phyloP scores from a whole-genome alignment of 2,113 vertebrate species.

The Megaceryle maxima region DNA sequence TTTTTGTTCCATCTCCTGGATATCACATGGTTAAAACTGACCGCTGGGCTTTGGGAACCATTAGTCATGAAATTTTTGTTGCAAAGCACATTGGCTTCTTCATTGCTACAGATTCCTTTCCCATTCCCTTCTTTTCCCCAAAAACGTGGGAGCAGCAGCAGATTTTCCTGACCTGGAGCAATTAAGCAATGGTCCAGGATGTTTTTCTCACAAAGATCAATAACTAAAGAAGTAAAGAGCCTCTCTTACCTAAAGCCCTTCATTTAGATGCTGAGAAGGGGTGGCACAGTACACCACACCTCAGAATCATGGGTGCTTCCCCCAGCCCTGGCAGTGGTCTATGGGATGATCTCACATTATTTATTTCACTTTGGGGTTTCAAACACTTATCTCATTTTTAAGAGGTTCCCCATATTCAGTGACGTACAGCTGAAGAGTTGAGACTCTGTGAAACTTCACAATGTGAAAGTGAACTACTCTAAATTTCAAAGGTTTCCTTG shows the following conservation, averaged over 20 bases:
- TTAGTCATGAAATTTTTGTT: background rate
- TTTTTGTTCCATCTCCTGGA: background rate
- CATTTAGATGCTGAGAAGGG: background rate
- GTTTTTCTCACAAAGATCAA: background rate
- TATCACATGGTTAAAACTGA: background rate
- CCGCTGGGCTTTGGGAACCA: background rate
- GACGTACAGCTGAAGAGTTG: background rate
- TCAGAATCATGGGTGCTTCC: background rate
- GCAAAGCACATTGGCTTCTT: background rate
- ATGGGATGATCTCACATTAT: background rate
- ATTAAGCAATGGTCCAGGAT: background rate
- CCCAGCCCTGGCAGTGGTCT: background rate
- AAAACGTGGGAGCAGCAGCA: background rate
- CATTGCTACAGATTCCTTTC: background rate
- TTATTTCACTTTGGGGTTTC: background rate
- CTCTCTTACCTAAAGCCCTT: background rate
- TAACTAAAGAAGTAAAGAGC: background rate
- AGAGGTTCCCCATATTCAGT: background rate
- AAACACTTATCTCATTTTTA: background rate
- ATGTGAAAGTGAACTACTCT: background rate
- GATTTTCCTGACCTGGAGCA: background rate
- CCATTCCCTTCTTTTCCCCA: background rate
- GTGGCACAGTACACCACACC: background rate
- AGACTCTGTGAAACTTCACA: background rate
- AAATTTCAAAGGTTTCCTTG: background rate